phyloP scores from a whole-genome alignment of 2,797 vertebrate species.

The Botia almorhae region DNA sequence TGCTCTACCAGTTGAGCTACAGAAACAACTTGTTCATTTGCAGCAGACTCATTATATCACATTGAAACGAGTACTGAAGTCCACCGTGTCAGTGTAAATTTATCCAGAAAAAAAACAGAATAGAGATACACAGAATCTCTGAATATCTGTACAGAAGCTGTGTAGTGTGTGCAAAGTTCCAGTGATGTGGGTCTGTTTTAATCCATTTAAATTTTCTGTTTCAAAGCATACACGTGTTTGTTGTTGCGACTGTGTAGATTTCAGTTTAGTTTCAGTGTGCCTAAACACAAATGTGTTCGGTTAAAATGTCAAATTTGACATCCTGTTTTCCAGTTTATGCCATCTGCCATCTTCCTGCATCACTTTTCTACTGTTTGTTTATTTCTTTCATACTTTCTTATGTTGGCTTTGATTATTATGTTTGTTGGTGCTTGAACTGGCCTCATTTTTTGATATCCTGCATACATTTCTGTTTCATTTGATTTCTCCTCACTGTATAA shows the following conservation, averaged over 20 bases:
- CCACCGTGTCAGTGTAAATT: background rate
- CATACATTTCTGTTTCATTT: background rate
- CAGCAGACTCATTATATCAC: background rate
- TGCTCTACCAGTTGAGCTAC: background rate
- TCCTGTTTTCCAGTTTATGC: background rate
- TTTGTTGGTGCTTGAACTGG: background rate
- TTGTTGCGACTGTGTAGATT: constrained; percentile 18
- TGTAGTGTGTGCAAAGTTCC: background rate
- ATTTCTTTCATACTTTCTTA: background rate
- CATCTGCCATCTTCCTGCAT: background rate
- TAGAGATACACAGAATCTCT: background rate
- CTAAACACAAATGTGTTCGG: background rate
- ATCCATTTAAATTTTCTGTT: background rate
- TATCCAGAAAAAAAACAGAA: background rate
- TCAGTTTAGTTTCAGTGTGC: constrained; percentile 22
- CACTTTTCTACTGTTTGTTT: background rate
- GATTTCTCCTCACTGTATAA: background rate
- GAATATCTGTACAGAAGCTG: no score
- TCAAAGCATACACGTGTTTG: background rate
- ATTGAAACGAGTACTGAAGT: background rate
- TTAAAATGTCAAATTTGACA: constrained; percentile 40
- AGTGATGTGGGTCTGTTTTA: background rate
- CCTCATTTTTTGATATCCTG: background rate
- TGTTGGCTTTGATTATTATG: background rate
- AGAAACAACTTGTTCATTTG: background rate